These are phyloP conservation scores for Camponotus fellah DNA, from an alignment of 2,888 invertebrate genomes.

Conservation along the genomic window DNA sequence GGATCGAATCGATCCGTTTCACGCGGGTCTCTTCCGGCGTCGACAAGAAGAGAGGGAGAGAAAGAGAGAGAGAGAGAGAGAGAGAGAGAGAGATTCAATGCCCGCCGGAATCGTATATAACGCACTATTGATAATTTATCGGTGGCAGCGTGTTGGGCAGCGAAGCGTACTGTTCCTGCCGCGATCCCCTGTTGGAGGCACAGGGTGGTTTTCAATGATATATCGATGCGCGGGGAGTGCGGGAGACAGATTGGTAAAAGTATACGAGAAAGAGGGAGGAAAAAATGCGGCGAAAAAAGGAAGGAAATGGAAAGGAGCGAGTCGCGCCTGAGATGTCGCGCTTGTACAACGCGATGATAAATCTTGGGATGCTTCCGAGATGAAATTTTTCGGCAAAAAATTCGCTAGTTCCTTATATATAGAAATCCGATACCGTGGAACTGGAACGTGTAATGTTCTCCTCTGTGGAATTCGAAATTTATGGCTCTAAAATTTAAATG, in stretches of 20 bases:
- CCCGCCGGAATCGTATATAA: constrained; percentile 41
- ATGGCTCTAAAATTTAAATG: neutral
- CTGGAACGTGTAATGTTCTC: constrained; percentile 17
- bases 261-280: neutral
- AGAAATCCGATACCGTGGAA: constrained; percentile 30
- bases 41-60: neutral
- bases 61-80: neutral
- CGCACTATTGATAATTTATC: constrained; percentile 52
- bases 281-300: constrained; percentile 10
- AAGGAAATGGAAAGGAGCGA: constrained; percentile 44
- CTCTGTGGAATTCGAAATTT: constrained; percentile 17
- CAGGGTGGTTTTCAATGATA: constrained; percentile 48
- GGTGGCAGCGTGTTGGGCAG: constrained; percentile 36
- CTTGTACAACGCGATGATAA: constrained; percentile 41
- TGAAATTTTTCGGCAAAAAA: constrained; percentile 32
- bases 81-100: constrained; percentile 19
- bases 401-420: constrained; percentile 2
- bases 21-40: constrained; percentile 37
- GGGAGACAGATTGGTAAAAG: constrained; percentile 14
- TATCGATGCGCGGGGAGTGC: constrained; percentile 34
- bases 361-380: constrained; percentile 36
- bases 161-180: constrained; percentile 53
- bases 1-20: constrained; percentile 14
- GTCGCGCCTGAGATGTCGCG: constrained; percentile 37
- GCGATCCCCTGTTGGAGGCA: constrained; percentile 32